phyloP scores from a whole-genome alignment of 2,888 invertebrate species.

The Panopea generosa region DNA sequence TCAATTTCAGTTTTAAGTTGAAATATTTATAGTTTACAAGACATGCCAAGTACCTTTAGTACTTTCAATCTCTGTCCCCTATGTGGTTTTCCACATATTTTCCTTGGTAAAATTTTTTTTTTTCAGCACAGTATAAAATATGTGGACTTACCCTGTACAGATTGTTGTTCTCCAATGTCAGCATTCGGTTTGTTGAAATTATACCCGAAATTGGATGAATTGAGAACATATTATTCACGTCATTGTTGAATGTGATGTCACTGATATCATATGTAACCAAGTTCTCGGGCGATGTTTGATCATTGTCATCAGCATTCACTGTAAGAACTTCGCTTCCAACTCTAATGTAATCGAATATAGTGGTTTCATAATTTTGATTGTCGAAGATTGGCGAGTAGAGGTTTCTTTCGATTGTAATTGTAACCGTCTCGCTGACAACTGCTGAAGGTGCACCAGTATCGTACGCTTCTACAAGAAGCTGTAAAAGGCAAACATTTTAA shows the following conservation, averaged over 20 bases:
- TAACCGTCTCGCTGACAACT: conserved; percentile 70
- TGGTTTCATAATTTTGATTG: conserved; percentile 59
- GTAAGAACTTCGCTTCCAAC: conserved; percentile 73
- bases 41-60: too few relatives aligned
- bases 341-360: conserved; percentile 73
- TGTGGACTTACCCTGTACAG: conserved; percentile 56
- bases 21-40: too few relatives aligned
- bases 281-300: conserved; percentile 78
- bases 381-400: conserved; percentile 75
- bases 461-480: conserved; percentile 75
- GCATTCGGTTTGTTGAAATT: conserved; percentile 90
- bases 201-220: conserved; percentile 93
- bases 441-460: conserved; percentile 75
- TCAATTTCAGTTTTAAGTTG: too few relatives aligned
- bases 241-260: conserved; percentile 77
- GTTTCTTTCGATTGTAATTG: conserved; percentile 77
- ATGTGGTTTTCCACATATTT: too few relatives aligned
- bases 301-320: conserved; percentile 76
- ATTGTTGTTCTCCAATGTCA: conserved; percentile 84
- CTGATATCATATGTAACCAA: conserved; percentile 60
- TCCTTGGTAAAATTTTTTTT: too few relatives aligned
- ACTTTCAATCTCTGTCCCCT: too few relatives aligned
- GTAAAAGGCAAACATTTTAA: conserved; percentile 28
- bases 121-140: too few relatives aligned
- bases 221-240: conserved; percentile 94